Evolutionary conservation across 2,888 invertebrate species (phyloP), one percentile per base, ranked within the genome.

Genomic region (Brachyptera putata): DNA sequence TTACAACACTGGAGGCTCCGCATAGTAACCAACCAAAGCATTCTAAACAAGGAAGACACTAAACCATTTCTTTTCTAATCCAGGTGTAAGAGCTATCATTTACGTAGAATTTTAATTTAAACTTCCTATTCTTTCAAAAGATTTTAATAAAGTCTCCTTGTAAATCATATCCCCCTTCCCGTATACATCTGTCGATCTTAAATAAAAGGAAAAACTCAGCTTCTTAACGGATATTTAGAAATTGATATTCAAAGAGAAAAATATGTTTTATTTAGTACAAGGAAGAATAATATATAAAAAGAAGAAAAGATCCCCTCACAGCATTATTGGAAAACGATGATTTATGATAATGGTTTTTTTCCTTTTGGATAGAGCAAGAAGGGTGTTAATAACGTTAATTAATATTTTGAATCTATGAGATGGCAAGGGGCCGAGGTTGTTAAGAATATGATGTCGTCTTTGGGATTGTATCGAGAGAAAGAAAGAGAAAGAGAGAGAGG

Each of bases 301-400:
- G 69, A 22, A 14, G 24, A 34, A 53, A 53, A 36, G 49, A 56
- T 49, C 56, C 53, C 70, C 71, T 70, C 72, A 72, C 71, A 74
- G 74, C 73, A 72, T 77, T 80, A 80, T 79, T 79, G 78, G 78
- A 74, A 78, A 79, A 76, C 77, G 78, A 79, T 80, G 79, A 80
- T 80, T 80, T 80, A 80, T 79, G 77, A 77, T 80, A 79, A 80
- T 79, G 78, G 79, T 75, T 75, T 75, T 76, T 67, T 76, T 75
- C 72, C 70, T 62, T 61, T 56, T 46, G 61, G 70, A 75, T 74
- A 74, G 75, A 72, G 74, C 74, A 76, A 75, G 74, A 75, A 74
- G 73, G 75, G 76, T 77, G 79, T 78, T 80, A 80, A 80, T 80
- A 80, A 80, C 77, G 78, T 79, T 80, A 80, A 80, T 80, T 80